A percentile compares a stretch with the other conserved stretches of the same genome.
phyloP scores from a whole-genome alignment of 1,140 invertebrate species.

The Ceratosolen solmsi region DNA sequence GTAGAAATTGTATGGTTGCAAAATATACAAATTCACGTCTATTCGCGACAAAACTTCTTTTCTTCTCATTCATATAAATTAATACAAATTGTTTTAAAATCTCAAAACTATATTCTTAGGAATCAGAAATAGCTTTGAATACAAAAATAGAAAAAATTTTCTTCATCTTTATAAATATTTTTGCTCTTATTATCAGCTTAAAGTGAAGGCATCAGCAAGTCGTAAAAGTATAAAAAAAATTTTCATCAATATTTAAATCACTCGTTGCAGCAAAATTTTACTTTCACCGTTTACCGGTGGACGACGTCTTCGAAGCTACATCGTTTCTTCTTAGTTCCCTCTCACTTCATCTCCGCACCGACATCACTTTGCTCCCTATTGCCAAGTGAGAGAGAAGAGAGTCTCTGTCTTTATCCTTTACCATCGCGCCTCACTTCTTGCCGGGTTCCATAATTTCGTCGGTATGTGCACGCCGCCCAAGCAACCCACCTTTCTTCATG shows the following conservation, averaged over 20 bases:
- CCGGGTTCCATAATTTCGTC: slow-evolving; percentile 23
- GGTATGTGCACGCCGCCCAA: background rate
- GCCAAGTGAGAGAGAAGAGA: slow-evolving; percentile 6
- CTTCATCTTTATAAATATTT: background rate
- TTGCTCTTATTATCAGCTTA: background rate
- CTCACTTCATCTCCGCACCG: background rate
- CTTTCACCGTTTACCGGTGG: slow-evolving; percentile 20
- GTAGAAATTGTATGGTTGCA: too few species aligned
- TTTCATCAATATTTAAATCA: slow-evolving; percentile 36
- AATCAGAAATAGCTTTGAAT: background rate
- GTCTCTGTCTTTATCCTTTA: slow-evolving; percentile 39
- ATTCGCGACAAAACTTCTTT: too few species aligned
- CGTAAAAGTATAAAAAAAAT: background rate
- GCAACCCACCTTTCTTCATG: slow-evolving; percentile 33
- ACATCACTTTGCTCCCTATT: background rate
- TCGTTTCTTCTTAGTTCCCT: background rate
- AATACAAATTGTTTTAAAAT: too few species aligned
- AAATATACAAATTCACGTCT: too few species aligned
- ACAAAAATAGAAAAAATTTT: background rate
- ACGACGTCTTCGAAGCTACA: background rate
- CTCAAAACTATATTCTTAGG: too few species aligned
- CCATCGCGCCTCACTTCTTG: too few species aligned
- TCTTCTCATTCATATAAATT: too few species aligned
- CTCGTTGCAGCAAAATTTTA: slow-evolving; percentile 27
- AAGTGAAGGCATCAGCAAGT: background rate